phyloP scores from a whole-genome alignment of 2,797 vertebrate genomes.

The Myotis vivesi region DNA sequence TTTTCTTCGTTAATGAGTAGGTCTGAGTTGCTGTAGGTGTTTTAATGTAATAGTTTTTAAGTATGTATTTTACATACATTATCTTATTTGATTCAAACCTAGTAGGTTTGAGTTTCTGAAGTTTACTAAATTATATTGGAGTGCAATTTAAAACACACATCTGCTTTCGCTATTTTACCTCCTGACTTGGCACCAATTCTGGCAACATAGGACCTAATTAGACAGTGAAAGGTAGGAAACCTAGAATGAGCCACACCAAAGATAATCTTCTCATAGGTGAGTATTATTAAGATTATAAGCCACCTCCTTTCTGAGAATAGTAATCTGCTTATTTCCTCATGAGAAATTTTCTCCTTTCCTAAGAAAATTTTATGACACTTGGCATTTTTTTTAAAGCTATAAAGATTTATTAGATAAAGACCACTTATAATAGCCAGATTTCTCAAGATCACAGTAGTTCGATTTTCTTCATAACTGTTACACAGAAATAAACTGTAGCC shows the following conservation, averaged over 20 bases:
- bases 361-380: constrained; percentile 21
- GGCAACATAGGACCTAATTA: background rate
- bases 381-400: background rate
- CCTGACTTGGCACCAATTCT: background rate
- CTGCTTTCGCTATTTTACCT: background rate
- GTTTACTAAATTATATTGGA: background rate
- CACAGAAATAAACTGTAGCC: constrained; percentile 17
- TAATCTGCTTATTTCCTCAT: constrained; percentile 27
- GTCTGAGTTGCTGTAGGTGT: background rate
- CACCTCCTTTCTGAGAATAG: background rate
- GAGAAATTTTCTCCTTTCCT: constrained; percentile 6
- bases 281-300: background rate
- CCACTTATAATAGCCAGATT: background rate
- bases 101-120: constrained; percentile 24
- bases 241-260: background rate
- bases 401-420: constrained; percentile 19
- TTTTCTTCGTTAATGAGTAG: background rate
- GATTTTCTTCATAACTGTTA: constrained; percentile 14
- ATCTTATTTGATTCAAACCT: constrained; percentile 17
- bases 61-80: background rate
- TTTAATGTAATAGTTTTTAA: constrained; percentile 11
- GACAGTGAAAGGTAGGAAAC: background rate
- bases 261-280: background rate
- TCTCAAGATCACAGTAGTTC: constrained; percentile 12
- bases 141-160: background rate